These are phyloP conservation scores for Meta bourneti DNA, from an alignment of 2,888 invertebrate species.

Conservation along the genomic window DNA sequence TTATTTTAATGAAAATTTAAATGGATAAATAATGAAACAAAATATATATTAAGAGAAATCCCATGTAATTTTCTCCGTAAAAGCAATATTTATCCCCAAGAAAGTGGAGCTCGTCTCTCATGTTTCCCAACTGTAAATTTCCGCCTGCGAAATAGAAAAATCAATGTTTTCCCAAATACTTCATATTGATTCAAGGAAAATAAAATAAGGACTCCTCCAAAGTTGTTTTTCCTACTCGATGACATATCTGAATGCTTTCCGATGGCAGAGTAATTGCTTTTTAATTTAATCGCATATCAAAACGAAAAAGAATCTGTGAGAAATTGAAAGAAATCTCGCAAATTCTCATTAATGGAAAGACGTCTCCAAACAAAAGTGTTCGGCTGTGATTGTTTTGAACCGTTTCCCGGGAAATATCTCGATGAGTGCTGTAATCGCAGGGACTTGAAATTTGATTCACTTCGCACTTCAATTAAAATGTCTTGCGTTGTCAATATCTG, in stretches of 20 bases:
- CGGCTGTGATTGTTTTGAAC: constrained; percentile 27
- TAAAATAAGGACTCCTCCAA: neutral
- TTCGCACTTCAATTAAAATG: constrained; percentile 47
- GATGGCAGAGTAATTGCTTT: constrained; percentile 45
- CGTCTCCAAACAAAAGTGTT: constrained; percentile 28
- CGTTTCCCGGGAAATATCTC: constrained; percentile 3
- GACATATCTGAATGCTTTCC: constrained; percentile 27
- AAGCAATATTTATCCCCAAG: neutral
- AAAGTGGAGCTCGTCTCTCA: neutral
- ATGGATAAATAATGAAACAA: too few species aligned
- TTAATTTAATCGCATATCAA: constrained; percentile 41
- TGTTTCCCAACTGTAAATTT: neutral
- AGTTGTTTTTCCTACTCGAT: constrained; percentile 6
- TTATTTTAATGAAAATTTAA: too few species aligned
- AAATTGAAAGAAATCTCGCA: constrained; percentile 18
- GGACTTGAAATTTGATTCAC: constrained; percentile 39
- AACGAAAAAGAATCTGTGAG: neutral
- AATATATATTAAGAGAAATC: too few species aligned
- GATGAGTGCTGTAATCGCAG: constrained; percentile 25
- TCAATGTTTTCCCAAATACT: neutral
- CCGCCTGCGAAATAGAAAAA: neutral
- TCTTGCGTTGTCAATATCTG: constrained; percentile 31
- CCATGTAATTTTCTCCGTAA: neutral
- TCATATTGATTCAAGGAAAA: neutral
- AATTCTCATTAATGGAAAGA: constrained; percentile 46